Evolutionary conservation across 2,888 invertebrate species (phyloP).

Genomic region (Smittia sp.): DNA sequence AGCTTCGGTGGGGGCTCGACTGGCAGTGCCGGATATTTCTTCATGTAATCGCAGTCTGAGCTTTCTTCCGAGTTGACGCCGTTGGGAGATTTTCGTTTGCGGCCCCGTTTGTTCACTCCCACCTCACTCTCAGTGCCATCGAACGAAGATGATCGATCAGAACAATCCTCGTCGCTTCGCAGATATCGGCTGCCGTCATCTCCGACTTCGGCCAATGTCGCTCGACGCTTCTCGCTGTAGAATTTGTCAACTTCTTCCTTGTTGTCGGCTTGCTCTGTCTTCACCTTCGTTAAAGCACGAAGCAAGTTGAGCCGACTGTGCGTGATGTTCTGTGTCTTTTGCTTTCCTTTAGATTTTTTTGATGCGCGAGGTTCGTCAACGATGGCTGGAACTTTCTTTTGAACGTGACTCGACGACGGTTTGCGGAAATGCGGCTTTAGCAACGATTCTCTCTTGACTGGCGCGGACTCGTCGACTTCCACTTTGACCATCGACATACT

Average conservation of each 20-base stretch:
- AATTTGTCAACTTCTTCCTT: slow-evolving; percentile 7
- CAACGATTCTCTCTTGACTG: neutral
- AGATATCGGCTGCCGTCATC: neutral
- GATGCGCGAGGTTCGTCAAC: neutral
- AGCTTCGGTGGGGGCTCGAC: slow-evolving; percentile 46
- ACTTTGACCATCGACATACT: neutral
- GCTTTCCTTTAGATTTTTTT: neutral
- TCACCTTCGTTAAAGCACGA: slow-evolving; percentile 50
- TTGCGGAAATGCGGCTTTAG: slow-evolving; percentile 26
- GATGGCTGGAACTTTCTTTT: neutral
- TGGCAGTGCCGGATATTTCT: slow-evolving; percentile 45
- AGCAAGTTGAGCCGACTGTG: slow-evolving; percentile 50
- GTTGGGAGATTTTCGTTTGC: slow-evolving; percentile 40
- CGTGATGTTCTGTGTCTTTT: slow-evolving; percentile 45
- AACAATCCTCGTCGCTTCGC: slow-evolving; percentile 26
- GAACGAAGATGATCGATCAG: slow-evolving; percentile 23
- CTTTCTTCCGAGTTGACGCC: slow-evolving; percentile 46
- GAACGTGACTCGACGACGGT: neutral
- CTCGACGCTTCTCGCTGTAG: neutral
- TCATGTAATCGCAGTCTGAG: slow-evolving; percentile 42
- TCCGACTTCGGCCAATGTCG: neutral
- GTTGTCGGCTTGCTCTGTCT: slow-evolving; percentile 42
- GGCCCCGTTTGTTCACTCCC: slow-evolving; percentile 37
- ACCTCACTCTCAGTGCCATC: neutral
- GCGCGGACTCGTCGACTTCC: neutral